Evolutionary conservation across 1,140 invertebrate genomes (phyloP).

Genomic region (Lineus longissimus): DNA sequence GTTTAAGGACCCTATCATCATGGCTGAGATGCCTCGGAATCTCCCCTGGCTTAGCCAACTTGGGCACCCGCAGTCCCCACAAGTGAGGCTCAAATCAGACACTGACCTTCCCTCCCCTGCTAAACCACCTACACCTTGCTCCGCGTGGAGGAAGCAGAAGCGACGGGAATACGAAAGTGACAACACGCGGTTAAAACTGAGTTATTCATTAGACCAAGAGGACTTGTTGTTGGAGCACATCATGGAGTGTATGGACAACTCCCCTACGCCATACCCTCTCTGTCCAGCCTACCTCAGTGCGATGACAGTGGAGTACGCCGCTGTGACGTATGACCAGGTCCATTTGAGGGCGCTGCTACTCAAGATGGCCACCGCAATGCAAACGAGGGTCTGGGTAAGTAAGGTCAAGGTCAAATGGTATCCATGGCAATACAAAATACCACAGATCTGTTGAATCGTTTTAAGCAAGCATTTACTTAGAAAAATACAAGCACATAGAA

Average conservation of each 20-base stretch:
- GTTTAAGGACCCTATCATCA: constrained; percentile 41
- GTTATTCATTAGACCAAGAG: constrained; percentile 36
- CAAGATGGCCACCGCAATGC: constrained; percentile 26
- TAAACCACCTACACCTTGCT: too few relatives aligned
- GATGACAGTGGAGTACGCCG: constrained; percentile 34
- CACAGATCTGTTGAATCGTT: too few relatives aligned
- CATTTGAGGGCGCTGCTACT: constrained; percentile 31
- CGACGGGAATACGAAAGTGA: constrained; percentile 21
- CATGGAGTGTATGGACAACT: constrained; percentile 26
- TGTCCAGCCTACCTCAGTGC: constrained; percentile 33
- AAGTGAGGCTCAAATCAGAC: too few relatives aligned
- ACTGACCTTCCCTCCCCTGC: too few relatives aligned
- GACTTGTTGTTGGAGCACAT: constrained; percentile 37
- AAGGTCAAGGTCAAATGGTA: not conserved
- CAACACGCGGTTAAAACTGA: constrained; percentile 22
- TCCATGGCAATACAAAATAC: not conserved
- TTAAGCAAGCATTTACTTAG: too few relatives aligned
- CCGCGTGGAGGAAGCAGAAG: constrained; percentile 15
- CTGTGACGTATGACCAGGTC: constrained; percentile 26
- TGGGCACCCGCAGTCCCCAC: too few relatives aligned
- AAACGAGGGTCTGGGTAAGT: constrained; percentile 36
- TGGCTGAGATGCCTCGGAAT: constrained; percentile 33
- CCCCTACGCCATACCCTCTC: constrained; percentile 28
- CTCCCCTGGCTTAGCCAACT: constrained; percentile 28
- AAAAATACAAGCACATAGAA: too few relatives aligned